Percentiles rank a stretch among this genome's conserved stretches.
Conservation (phyloP, 2,113 vertebrate species). For the Calyptomena viridis region DNA sequence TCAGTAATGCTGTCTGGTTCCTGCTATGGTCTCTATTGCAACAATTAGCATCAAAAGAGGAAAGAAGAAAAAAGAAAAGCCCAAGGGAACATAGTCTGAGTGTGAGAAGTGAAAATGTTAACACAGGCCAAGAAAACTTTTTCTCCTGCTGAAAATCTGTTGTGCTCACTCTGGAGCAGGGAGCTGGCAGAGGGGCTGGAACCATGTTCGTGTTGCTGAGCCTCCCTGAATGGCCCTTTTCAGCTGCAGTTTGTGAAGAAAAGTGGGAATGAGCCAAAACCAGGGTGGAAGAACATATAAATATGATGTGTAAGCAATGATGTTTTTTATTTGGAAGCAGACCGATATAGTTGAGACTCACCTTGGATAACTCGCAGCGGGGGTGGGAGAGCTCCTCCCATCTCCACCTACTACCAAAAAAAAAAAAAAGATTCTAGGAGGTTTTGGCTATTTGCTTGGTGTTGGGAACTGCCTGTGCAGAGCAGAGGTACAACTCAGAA, state of each 20-base stretch:
- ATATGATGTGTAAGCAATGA: conserved; percentile 25
- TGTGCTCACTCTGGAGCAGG: background rate
- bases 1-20: background rate
- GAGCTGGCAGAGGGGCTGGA: background rate
- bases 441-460: background rate
- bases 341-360: background rate
- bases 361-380: conserved; percentile 19
- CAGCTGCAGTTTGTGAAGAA: conserved; percentile 33
- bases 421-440: background rate
- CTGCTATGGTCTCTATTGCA: background rate
- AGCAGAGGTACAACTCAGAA: background rate
- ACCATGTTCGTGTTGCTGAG: fast-evolving
- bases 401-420: background rate
- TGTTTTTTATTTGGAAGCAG: conserved; percentile 24
- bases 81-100: background rate
- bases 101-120: conserved; percentile 13
- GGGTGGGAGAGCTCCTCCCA: background rate
- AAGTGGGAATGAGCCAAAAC: conserved; percentile 16
- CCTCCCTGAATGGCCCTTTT: conserved; percentile 61
- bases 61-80: background rate
- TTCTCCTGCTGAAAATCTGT: conserved; percentile 11
- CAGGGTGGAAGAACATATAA: conserved; percentile 35
- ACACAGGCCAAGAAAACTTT: background rate
- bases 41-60: background rate
- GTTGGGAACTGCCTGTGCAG: background rate